phyloP scores from a whole-genome alignment of 2,888 invertebrate genomes.

The Athetis lepigone region DNA sequence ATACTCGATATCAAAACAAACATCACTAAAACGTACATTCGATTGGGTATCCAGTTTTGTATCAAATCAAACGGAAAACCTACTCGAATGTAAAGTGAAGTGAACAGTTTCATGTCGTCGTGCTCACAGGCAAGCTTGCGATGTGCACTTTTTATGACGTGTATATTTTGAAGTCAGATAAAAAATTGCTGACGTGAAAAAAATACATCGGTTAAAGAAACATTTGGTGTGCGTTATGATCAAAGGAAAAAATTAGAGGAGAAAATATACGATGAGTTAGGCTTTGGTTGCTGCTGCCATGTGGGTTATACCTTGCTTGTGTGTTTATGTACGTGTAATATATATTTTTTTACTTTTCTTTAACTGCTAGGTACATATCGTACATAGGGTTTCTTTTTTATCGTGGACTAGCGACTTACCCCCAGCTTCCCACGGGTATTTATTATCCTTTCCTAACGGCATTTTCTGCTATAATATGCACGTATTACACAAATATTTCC shows the following conservation, averaged over 20 bases:
- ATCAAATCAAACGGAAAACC: slow-evolving; percentile 68
- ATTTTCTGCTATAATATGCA: too few relatives aligned
- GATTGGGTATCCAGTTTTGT: slow-evolving; percentile 36
- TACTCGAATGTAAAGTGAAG: slow-evolving; percentile 65
- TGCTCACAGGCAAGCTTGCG: slow-evolving; percentile 37
- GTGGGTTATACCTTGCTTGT: too few relatives aligned
- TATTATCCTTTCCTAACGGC: too few relatives aligned
- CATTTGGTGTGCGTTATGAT: not conserved
- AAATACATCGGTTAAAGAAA: not conserved
- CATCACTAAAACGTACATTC: slow-evolving; percentile 18
- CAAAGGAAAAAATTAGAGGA: not conserved
- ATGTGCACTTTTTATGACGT: slow-evolving; percentile 39
- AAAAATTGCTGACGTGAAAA: not conserved
- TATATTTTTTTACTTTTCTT: too few relatives aligned
- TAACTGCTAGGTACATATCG: too few relatives aligned
- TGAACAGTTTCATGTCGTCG: slow-evolving; percentile 61
- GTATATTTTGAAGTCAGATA: not conserved
- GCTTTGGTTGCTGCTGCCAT: too few relatives aligned
- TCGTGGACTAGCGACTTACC: too few relatives aligned
- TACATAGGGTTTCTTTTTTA: too few relatives aligned
- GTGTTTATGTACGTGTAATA: too few relatives aligned
- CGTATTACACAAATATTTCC: too few relatives aligned
- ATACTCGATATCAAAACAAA: slow-evolving; percentile 28
- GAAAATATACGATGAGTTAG: too few relatives aligned
- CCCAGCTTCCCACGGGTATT: too few relatives aligned